These are phyloP conservation scores for Phortica variegata DNA, from an alignment of 1,140 invertebrate species.

Conservation along the genomic window DNA sequence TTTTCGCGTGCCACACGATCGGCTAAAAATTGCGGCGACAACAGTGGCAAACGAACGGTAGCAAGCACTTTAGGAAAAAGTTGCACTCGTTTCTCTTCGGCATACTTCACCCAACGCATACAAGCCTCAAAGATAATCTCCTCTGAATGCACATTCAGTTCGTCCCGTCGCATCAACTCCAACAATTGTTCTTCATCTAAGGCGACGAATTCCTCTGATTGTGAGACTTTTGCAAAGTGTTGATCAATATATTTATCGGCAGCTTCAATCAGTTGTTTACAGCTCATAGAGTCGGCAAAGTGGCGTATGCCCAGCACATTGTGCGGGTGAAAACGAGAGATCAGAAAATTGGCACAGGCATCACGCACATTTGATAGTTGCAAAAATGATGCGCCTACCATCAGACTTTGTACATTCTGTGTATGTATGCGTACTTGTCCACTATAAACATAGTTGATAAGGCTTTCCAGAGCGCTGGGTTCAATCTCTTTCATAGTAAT, in stretches of 20 bases:
- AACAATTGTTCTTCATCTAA: slow-evolving; percentile 65
- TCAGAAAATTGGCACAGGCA: slow-evolving; percentile 81
- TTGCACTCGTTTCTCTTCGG: slow-evolving; percentile 61
- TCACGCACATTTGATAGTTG: slow-evolving; percentile 80
- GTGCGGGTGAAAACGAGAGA: slow-evolving; percentile 75
- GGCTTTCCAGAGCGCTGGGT: slow-evolving; percentile 77
- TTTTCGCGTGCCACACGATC: slow-evolving; percentile 84
- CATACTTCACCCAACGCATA: slow-evolving; percentile 79
- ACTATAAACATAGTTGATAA: slow-evolving; percentile 88
- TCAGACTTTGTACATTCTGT: slow-evolving; percentile 79
- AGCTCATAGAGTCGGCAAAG: slow-evolving; percentile 83
- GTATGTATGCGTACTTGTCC: slow-evolving; percentile 77
- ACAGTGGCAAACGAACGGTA: slow-evolving; percentile 75
- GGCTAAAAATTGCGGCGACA: slow-evolving; percentile 80
- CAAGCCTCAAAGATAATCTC: slow-evolving; percentile 82
- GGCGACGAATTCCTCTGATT: slow-evolving; percentile 75
- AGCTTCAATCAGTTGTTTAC: slow-evolving; percentile 69
- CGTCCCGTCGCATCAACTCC: slow-evolving; percentile 75
- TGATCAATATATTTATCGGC: slow-evolving; percentile 82
- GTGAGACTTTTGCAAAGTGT: slow-evolving; percentile 78
- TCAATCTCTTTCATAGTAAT: slow-evolving; percentile 83
- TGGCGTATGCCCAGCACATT: slow-evolving; percentile 82
- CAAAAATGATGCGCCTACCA: slow-evolving; percentile 86
- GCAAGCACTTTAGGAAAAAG: slow-evolving; percentile 72
- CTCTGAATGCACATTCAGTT: slow-evolving; percentile 73